Base-by-base conservation (phyloP, 2,797 vertebrate species). In the Rhinatrema bivittatum region DNA sequence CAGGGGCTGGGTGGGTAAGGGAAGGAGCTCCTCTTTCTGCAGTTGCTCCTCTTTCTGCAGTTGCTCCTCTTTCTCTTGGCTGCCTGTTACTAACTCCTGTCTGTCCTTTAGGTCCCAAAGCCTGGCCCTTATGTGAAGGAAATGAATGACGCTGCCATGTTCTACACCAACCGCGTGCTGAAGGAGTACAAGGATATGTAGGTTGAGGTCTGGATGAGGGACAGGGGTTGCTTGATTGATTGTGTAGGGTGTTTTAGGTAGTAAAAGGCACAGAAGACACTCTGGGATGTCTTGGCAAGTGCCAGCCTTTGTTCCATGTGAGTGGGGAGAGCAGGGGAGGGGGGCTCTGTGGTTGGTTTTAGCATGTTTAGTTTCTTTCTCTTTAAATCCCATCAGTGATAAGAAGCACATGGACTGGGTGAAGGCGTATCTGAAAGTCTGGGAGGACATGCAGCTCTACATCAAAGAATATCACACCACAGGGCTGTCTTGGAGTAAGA, bases 111-210 rank as follows among this genome's bases (percentile, higher is more conserved):
- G 95, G 73, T 84, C 42, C 91, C 91, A 5, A 98, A 94, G 49
- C 96, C 96, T 4, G 84, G 85, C 41, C 93, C 92, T 5, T 95
- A 71, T 0, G 91, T 99, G 30, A 99, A 97, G 68, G 96, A 99
- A 57, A 92, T 97, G 92, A 91, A 80, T 12, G 95, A 99, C 19
- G 89, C 93, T 4, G 93, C 91, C 76, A 91, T 78, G 85, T 99
- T 99, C 73, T 99, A 99, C 60, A 94, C 91, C 78, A 98, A 99
- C 64, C 74, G 96, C 38, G 90, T 98, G 50, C 91, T 98, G 40
- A 98, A 98, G 82, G 95, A 98, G 16, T 98, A 77, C 79, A 99
- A 91, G 78, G 95, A 96, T 30, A 91, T 89, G 96, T 86, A 61
- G 65, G 83, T 84, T 35, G 28, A 3, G 2, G n/a, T n/a, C n/a